Evolutionary conservation across 2,888 invertebrate genomes (phyloP), one percentile per base, ranked within the genome.

Genomic region (Itoplectis maculator): DNA sequence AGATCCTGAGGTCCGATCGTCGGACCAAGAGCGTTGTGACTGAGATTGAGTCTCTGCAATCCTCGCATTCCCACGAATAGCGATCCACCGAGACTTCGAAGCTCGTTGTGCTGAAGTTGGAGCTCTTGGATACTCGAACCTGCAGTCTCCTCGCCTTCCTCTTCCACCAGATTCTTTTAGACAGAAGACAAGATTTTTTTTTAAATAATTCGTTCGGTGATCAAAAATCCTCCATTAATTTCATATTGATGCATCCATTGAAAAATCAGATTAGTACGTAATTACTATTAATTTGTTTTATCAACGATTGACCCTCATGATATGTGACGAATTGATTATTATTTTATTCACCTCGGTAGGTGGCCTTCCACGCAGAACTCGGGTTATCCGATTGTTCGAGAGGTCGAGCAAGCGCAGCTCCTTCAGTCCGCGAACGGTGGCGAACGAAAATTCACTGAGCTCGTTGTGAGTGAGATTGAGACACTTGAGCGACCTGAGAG

Each of bases 401-500:
- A 97, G 93, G 93, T 97, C 97, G 75, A 97, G 94, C 15, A 95
- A 94, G 65, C 95, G 95, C n/a, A 97, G 93, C 84, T 95, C 94
- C 85, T 95, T 95, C 79, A 97, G 92, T 0, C 97, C 97, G 78
- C 95, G 95, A 61, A 97, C 95, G 92, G 97, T 96, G 91, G 96
- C 95, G 89, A 97, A 94, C 0, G 97, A 97, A 93, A 97, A 97
- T 88, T 97, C 96, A 0, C 94, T 94, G 77, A 97, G 94, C 49
- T 94, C 94, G 90, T 97, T 97, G 90, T 95, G 95, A 0, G 97
- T 96, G 82, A 97, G 93, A 93, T 97, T 97, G 56, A 96, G 94
- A 85, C 94, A 95, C 84, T 94, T 94, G 23, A 97, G 93, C 9
- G 95, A 95, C 87, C 95, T 94, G 69, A 97, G 93, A 54, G 96